Conservation (phyloP, 2,797 vertebrate species). For the Dicrostonyx torquatus region DNA sequence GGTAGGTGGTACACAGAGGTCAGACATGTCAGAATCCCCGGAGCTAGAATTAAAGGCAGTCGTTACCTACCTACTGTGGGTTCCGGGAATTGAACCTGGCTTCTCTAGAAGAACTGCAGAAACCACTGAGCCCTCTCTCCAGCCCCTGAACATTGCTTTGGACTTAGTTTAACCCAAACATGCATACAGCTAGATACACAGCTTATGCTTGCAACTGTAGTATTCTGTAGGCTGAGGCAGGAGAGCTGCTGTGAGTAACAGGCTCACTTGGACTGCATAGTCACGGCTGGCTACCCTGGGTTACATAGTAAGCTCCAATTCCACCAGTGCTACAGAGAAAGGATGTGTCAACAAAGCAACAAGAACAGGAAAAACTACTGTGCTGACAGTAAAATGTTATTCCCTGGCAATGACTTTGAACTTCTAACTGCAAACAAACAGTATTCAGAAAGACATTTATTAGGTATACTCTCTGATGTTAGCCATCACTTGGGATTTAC, state of each 20-base stretch:
- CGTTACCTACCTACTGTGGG: neutral
- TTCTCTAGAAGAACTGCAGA: neutral
- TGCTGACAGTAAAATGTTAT: neutral
- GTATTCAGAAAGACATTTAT: neutral
- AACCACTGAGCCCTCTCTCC: neutral
- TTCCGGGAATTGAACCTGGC: neutral
- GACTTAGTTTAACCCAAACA: neutral
- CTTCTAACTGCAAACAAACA: neutral
- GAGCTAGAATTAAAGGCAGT: neutral
- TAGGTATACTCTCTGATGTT: neutral
- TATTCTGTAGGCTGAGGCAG: neutral
- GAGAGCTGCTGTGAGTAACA: neutral
- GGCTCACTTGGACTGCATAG: neutral
- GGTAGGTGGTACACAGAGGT: neutral
- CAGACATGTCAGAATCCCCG: neutral
- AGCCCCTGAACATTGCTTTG: neutral
- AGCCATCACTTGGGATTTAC: neutral
- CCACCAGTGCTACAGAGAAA: neutral
- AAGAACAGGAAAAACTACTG: neutral
- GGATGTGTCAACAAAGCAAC: no score
- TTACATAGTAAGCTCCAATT: neutral
- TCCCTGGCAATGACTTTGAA: neutral
- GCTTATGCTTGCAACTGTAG: neutral
- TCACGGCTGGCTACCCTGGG: neutral
- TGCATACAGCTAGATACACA: neutral